Evolutionary conservation across 2,888 invertebrate species (phyloP), one percentile per base, ranked within the genome.

Genomic region (Elaeidobius kamerunicus): DNA sequence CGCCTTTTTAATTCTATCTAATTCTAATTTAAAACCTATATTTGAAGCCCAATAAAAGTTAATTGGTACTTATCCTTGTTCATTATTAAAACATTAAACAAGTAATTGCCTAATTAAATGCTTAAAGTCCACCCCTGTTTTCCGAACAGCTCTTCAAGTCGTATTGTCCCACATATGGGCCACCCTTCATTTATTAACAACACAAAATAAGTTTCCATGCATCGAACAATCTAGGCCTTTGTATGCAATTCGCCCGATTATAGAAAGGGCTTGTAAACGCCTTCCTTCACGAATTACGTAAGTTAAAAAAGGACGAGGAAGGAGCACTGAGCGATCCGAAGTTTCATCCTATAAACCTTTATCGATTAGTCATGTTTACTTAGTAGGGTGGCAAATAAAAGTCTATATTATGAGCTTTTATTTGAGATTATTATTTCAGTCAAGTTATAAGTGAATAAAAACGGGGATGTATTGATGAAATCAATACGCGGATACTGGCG

Each of bases 121-220:
- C 12, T 3, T 16, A 36, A 36, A 58, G 55, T 49, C 50, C 44
- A 49, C 51, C 45, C 20, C 41, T 48, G 48, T 12, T 15, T 41
- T 41, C 44, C 61, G 61, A 61, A 62, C 60, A 62, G 60, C 58
- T 60, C 57, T 58, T 51, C 53, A 56, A n/a, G 32, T 11, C 15
- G 58, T 59, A 61, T 67, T 67, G 68, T 67, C 67, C 67, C 67
- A 67, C 68, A 68, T 67, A 67, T 67, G 67, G 66, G n/a, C 63
- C 67, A 63, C 68, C 69, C 68, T 67, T 68, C 65, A 66, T 69
- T 68, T 68, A 64, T 64, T 65, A 65, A 66, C 67, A 67, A 67
- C n/a, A 61, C 60, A 63, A 66, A 66, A 63, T 67, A 63, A 65
- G 64, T 66, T 63, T 64, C 63, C 41, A 34, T 46, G 40, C 46